Base-by-base conservation (phyloP, 2,888 invertebrate species). In the Dorcus hopei region DNA sequence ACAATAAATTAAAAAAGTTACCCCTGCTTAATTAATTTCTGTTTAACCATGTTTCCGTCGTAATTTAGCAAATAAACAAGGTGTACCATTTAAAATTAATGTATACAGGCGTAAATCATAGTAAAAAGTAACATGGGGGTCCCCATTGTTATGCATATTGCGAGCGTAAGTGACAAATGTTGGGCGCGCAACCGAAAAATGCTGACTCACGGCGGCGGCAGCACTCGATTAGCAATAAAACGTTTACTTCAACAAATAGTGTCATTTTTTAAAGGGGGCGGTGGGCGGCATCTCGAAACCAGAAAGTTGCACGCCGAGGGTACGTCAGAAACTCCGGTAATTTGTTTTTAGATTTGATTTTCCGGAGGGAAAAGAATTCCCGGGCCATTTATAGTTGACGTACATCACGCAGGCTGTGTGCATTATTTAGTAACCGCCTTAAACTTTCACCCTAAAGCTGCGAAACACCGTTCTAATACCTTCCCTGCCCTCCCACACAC, bases 401-500 rank as follows among this genome's bases (percentile, higher is more conserved):
- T 73, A 75, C 74, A 72, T 75, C 73, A 74, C 72, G 70, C 73
- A 70, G 68, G 66, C 65, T 69, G 61, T 69, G 61, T 75, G 74
- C 75, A 75, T 74, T 75, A 75, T 75, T 75, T 75, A 75, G 74
- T 70, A 70, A 70, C 70, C 65, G 68, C 61, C 65, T 67, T 62
- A 69, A 73, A 74, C 70, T 73, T 72, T 72, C 72, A 70, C 74
- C 72, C 69, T 70, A 33, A 71, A 74, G 73, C 73, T 72, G 73
- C 72, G 74, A 73, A 74, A 74, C 74, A 74, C 71, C 69, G 70
- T 69, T 63, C 70, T 74, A 74, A 75, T 72, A 72, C 72, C 69
- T 70, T 60, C 64, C 56, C 69, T 6, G 26, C 26, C 26, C 5
- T 1, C 26, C 69, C 70, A 68, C 72, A 75, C 74, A 73, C 74